Conservation (phyloP, 2,113 vertebrate species). For the Ondatra zibethicus region DNA sequence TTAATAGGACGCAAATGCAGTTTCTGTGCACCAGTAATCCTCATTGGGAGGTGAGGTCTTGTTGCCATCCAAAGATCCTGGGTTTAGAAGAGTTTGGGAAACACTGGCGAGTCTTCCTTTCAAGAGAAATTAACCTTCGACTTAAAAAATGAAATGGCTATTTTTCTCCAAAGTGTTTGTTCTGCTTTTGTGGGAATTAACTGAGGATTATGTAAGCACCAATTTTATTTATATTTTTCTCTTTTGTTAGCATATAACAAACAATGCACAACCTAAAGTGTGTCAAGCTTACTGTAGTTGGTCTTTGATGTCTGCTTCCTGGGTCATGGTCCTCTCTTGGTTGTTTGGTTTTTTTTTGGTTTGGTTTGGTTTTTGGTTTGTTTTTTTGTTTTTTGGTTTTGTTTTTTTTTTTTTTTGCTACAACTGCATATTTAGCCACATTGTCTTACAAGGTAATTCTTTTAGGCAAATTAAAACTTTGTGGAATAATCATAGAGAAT, state of each 20-base stretch:
- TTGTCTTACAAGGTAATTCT: slow-evolving; percentile 2
- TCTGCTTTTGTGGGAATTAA: slow-evolving; percentile 26
- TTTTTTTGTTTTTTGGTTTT: no score
- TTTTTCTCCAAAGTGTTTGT: slow-evolving; percentile 48
- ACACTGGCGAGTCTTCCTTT: slow-evolving; percentile 33
- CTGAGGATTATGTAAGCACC: slow-evolving; percentile 35
- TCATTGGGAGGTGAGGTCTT: background rate
- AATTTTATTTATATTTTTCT: background rate
- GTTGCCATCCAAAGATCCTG: background rate
- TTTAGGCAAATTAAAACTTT: slow-evolving; percentile 38
- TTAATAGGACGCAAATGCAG: background rate
- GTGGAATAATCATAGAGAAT: background rate
- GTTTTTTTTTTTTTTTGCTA: background rate
- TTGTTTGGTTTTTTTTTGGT: no score
- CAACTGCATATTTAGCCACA: background rate
- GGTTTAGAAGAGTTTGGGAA: slow-evolving; percentile 25
- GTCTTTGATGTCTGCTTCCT: background rate
- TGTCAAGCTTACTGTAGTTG: background rate
- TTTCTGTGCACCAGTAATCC: slow-evolving; percentile 16
- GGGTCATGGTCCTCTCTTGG: background rate
- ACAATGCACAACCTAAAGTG: background rate
- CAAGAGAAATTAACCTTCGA: slow-evolving; percentile 57
- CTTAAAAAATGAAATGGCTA: slow-evolving; percentile 55
- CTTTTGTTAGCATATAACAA: slow-evolving; percentile 22
- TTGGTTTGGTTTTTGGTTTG: no score